Percentiles rank a stretch among this genome's conserved stretches.
Conservation (phyloP, 2,797 vertebrate genomes). For the Babyrousa celebensis region DNA sequence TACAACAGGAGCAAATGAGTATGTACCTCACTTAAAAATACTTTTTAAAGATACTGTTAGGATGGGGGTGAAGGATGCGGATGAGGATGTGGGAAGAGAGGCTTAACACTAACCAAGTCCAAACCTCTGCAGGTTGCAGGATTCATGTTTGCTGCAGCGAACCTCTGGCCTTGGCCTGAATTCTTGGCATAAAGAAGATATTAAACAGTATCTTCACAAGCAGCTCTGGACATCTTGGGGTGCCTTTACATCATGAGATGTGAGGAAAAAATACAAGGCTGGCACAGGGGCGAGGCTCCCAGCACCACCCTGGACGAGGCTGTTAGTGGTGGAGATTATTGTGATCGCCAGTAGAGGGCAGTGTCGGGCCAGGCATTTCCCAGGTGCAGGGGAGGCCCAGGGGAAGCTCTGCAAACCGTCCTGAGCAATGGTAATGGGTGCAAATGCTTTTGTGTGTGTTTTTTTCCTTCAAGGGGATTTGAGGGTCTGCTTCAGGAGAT, state of each 20-base stretch:
- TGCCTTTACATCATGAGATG: not conserved
- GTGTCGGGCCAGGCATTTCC: constrained; percentile 41
- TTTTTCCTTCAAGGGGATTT: not conserved
- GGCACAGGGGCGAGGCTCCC: rapidly evolving
- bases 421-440: not conserved
- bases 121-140: rapidly evolving
- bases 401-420: not conserved
- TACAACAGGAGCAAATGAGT: not conserved
- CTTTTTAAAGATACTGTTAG: not conserved
- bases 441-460: not conserved
- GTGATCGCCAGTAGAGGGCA: constrained; percentile 77
- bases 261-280: not conserved
- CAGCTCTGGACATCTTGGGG: not conserved
- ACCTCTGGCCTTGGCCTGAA: too few species aligned
- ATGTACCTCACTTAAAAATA: not conserved
- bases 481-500: not conserved
- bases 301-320: rapidly evolving
- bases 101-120: too few species aligned
- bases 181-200: not conserved
- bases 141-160: not conserved
- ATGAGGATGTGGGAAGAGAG: rapidly evolving
- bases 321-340: not conserved
- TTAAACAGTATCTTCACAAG: not conserved
- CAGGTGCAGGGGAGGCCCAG: rapidly evolving
- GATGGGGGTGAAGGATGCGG: too few species aligned